Conservation (phyloP, 92 coral and sea anemone genomes). For the Galaxea fascicularis region DNA sequence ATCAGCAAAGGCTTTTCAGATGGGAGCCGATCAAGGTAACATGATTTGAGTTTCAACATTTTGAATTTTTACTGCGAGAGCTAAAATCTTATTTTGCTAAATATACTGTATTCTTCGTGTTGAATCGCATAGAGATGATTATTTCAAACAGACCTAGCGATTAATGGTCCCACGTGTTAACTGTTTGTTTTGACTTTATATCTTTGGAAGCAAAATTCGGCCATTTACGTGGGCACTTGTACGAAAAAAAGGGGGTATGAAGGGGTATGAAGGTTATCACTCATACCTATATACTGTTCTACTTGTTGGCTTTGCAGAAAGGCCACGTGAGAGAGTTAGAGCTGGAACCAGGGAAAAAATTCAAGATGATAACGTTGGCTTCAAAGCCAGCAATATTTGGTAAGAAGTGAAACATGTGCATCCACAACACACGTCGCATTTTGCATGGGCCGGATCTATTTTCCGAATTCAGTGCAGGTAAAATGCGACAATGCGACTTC, state of each 20-base stretch:
- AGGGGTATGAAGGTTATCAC: too few species aligned
- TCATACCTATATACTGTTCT: too few species aligned
- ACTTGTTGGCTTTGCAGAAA: constrained; percentile 52
- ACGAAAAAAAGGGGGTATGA: too few species aligned
- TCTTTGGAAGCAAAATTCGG: not conserved
- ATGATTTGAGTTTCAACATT: not conserved
- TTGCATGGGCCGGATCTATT: too few species aligned
- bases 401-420: constrained; percentile 25
- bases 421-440: not conserved
- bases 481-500: too few species aligned
- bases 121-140: not conserved
- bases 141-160: not conserved
- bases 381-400: constrained; percentile 88
- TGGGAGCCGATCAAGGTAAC: constrained; percentile 89
- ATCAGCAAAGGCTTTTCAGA: constrained; percentile 67
- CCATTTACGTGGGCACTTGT: too few species aligned
- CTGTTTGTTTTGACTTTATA: not conserved
- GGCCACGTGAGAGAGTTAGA: constrained; percentile 84
- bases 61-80: not conserved
- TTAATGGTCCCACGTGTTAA: not conserved
- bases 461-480: too few species aligned
- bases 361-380: constrained; percentile 82
- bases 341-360: constrained; percentile 77
- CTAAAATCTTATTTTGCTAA: not conserved
- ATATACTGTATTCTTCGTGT: not conserved